Base-by-base conservation (phyloP, 1,140 invertebrate species). In the Halictus rubicundus region DNA sequence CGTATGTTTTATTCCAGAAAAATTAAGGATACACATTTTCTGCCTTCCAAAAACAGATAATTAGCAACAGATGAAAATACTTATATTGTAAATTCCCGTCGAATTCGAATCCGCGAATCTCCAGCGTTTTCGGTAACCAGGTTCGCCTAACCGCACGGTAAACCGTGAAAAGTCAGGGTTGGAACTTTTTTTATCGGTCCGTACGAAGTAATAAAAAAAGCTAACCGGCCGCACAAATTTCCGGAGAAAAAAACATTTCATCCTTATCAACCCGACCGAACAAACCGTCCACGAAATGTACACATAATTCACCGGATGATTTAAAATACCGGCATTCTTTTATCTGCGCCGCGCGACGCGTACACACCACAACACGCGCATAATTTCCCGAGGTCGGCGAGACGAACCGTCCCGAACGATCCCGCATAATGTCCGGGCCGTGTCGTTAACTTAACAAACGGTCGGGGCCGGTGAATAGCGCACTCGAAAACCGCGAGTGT, bases 401-500 rank as follows among this genome's bases (percentile, higher is more conserved):
- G 12, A 46, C 42, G 42, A 57, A n/a, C 27, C 12, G 49, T 71
- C 76, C 27, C 57, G 42, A 21, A 49, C 42, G 27, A 69, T 60
- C 75, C 16, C 12, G 37, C 25, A 46, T 63, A 57, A 37, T 32
- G 23, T 21, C 39, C 54, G 16, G 54, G 49, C 37, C 23, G 7
- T 16, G 19, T 64, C 37, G 16, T 27, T 37, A 42, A 65, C 23
- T 23, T n/a, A 14, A 52, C 37, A 16, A 68, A 32, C 66, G 25
- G 23, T 5, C 2, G 7, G 16, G 16, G 8, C 37, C 39, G 39
- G 16, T 25, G 66, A 77, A 77, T 77, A 46, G 57, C 52, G 21
- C 19, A 54, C 76, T 78, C 61, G 9, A 71, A 78, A 68, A 63
- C 23, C 25, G 8, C 8, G 9, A 37, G 49, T 42, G 25, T 52